Evolutionary conservation across 2,113 vertebrate species (phyloP), one percentile per base, ranked within the genome.

Genomic region (Ranitomeya variabilis): DNA sequence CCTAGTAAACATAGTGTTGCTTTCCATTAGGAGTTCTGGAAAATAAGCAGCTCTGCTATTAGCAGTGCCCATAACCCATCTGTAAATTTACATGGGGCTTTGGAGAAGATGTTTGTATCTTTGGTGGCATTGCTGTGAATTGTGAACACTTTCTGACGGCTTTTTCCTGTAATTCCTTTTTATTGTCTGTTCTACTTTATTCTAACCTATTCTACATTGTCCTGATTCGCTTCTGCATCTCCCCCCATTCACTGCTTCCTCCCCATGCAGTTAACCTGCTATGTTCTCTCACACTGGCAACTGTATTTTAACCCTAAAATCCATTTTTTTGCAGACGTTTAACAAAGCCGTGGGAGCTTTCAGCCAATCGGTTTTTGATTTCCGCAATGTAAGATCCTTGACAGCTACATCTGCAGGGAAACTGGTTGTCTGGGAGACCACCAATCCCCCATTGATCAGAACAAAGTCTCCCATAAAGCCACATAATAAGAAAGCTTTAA

Each of bases 291-390:
- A 13, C 64, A 52, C 7, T 67, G 31, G 52, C 37, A 69, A 69
- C 37, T 66, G 9, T 23, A 52, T 83, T 54, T 67, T n/a, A 69
- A 37, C 69, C 26, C 14, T 83, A 67, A 14, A 19, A 52, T 83
- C 19, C 51, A 23, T 0, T 84, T 67, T 74, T 84, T 67, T 74
- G n/a, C 91, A 96, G 95, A 96, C 93, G 0, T 95, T 95, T 92
- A 93, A 87, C 84, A 93, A 92, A 21, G 31, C 23, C 0, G 95
- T 96, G 88, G 94, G 95, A 82, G 89, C 77, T 69, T 93, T 96
- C 52, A 96, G 93, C 91, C 96, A 96, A 91, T 95, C 97, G 0
- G 87, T 94, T 90, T 99, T 99, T 87, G 96, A 97, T 80, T 93
- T 93, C 69, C 93, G 91, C 62, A 77, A 90, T 2, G 76, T 78